Conservation (phyloP, 2,888 invertebrate genomes). For the Leptinotarsa tumamoca region DNA sequence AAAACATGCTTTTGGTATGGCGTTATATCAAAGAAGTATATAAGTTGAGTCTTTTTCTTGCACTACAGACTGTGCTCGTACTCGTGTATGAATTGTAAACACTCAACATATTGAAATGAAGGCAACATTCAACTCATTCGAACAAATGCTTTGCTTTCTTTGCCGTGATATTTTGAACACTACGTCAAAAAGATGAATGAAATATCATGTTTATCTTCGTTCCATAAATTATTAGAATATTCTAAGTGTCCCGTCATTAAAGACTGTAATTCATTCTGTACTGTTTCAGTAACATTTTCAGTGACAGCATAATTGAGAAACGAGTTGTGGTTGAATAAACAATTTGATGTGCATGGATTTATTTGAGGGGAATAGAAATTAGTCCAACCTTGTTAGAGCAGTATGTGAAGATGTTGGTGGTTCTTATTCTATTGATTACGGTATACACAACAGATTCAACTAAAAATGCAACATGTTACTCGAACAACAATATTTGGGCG, state of each 20-base stretch:
- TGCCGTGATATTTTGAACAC: too few relatives aligned
- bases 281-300: background rate
- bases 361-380: background rate
- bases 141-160: too few relatives aligned
- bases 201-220: background rate
- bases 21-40: too few relatives aligned
- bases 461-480: background rate
- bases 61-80: too few relatives aligned
- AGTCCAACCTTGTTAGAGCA: background rate
- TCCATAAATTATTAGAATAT: background rate
- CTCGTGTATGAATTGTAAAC: too few relatives aligned
- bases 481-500: background rate
- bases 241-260: background rate
- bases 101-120: too few relatives aligned
- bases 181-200: background rate
- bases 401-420: background rate
- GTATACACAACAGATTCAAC: too few relatives aligned
- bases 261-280: background rate
- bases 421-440: background rate
- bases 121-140: too few relatives aligned
- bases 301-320: slow-evolving; percentile 9
- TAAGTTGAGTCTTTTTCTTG: too few relatives aligned
- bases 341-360: background rate
- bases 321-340: background rate
- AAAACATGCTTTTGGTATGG: too few relatives aligned